Conservation (phyloP, 2,888 invertebrate species). For the Polyommatus iphigenia region DNA sequence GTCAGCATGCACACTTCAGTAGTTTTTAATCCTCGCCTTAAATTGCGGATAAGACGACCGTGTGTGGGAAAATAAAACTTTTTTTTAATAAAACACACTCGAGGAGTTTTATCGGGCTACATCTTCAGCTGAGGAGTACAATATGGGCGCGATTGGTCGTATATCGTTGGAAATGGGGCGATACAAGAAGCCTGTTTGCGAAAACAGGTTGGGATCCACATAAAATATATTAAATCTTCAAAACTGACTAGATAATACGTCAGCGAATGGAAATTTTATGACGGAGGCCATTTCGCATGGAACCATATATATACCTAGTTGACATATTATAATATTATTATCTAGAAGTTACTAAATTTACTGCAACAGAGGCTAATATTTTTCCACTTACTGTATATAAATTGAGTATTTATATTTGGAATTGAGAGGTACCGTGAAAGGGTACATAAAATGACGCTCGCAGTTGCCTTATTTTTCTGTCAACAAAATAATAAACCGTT, state of each 20-base stretch:
- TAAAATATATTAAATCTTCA: constrained; percentile 23
- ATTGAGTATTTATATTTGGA: background rate
- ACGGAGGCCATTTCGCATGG: background rate
- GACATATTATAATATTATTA: background rate
- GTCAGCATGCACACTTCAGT: background rate
- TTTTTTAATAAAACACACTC: constrained; percentile 31
- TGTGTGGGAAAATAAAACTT: background rate
- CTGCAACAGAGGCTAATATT: no score
- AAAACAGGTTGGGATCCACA: constrained; percentile 30
- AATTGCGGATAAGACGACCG: constrained; percentile 10
- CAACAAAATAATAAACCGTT: background rate
- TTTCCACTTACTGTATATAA: background rate
- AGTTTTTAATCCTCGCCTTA: background rate
- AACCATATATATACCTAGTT: background rate
- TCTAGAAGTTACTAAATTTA: no score
- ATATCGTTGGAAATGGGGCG: constrained; percentile 30
- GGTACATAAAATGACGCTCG: background rate
- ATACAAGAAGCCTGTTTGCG: constrained; percentile 30
- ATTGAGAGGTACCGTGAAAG: background rate
- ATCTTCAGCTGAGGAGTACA: constrained; percentile 33
- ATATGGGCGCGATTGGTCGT: constrained; percentile 37
- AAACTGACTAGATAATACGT: background rate
- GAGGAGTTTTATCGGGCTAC: constrained; percentile 34
- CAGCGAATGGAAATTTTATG: background rate
- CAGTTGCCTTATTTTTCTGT: background rate